Percentiles rank a stretch among this genome's conserved stretches.
Conservation (phyloP, 2,113 vertebrate genomes). For the Phoenicopterus ruber region DNA sequence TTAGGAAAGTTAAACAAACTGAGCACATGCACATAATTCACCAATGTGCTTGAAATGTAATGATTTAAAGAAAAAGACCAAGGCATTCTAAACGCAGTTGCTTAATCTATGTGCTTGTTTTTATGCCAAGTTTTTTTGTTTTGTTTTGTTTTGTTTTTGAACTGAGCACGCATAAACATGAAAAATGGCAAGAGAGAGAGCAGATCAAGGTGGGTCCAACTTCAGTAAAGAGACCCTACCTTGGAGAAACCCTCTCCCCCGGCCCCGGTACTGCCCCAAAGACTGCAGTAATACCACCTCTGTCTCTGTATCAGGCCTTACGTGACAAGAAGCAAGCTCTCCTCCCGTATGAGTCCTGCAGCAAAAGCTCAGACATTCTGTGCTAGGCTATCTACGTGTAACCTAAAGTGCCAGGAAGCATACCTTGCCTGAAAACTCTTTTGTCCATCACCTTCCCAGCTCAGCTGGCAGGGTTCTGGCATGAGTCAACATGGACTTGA, state of each 20-base stretch:
- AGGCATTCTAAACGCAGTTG: neutral
- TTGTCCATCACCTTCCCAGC: neutral
- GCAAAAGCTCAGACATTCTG: neutral
- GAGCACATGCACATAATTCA: neutral
- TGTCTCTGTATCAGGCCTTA: neutral
- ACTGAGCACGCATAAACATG: neutral
- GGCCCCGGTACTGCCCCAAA: neutral
- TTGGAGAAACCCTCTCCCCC: neutral
- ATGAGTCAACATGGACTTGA: neutral
- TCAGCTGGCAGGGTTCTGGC: neutral
- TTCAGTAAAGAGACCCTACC: neutral
- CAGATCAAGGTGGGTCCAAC: neutral
- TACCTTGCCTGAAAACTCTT: neutral
- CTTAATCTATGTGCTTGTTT: neutral
- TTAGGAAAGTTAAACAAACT: neutral
- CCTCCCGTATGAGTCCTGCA: neutral
- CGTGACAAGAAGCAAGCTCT: neutral
- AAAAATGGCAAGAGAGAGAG: neutral
- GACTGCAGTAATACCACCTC: neutral
- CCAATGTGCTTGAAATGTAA: neutral
- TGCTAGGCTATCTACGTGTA: accelerated
- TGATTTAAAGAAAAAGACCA: neutral
- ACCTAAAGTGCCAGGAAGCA: neutral
- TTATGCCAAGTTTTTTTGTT: neutral
- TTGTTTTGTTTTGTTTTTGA: neutral